These are phyloP conservation scores for Hydrotaea diabolus DNA, from an alignment of 2,888 invertebrate genomes.

Conservation along the genomic window DNA sequence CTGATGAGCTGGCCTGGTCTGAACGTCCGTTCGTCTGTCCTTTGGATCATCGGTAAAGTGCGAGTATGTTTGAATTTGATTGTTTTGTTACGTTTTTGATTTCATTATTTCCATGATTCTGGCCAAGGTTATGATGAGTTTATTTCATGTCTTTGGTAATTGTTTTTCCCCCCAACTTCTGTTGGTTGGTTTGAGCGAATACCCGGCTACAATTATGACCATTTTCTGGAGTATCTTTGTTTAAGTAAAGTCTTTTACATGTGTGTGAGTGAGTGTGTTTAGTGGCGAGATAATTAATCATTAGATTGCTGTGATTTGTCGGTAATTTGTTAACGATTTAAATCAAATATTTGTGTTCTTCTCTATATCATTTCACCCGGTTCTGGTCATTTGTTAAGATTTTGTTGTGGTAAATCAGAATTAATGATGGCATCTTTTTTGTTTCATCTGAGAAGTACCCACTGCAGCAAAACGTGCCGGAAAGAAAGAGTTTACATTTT, in stretches of 20 bases:
- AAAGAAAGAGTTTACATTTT: constrained; percentile 12
- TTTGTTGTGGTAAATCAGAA: constrained; percentile 6
- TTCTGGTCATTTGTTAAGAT: background rate
- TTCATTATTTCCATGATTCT: background rate
- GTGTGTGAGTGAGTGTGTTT: background rate
- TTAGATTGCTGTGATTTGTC: constrained; percentile 63
- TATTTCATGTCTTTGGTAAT: constrained; percentile 63
- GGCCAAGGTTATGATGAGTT: constrained; percentile 49
- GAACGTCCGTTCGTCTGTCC: background rate
- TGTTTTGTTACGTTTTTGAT: constrained; percentile 11
- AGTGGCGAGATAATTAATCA: constrained; percentile 59
- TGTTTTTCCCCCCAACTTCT: constrained; percentile 55
- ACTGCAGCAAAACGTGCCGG: background rate
- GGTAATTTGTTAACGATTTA: constrained; percentile 66
- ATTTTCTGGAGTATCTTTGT: constrained; percentile 40
- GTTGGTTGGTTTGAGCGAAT: background rate
- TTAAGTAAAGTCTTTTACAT: background rate
- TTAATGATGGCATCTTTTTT: constrained; percentile 3
- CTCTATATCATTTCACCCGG: background rate
- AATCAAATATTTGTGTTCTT: constrained; percentile 31
- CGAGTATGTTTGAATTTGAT: constrained; percentile 16
- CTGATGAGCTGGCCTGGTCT: constrained; percentile 49
- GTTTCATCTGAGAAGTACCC: too few relatives aligned
- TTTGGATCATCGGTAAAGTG: background rate
- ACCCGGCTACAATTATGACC: constrained; percentile 55